Evolutionary conservation across 35 echinoderm and acorn worm species (phyloP), one percentile per base, ranked within the genome.

Genomic region (Hemicentrotus pulcherrimus): DNA sequence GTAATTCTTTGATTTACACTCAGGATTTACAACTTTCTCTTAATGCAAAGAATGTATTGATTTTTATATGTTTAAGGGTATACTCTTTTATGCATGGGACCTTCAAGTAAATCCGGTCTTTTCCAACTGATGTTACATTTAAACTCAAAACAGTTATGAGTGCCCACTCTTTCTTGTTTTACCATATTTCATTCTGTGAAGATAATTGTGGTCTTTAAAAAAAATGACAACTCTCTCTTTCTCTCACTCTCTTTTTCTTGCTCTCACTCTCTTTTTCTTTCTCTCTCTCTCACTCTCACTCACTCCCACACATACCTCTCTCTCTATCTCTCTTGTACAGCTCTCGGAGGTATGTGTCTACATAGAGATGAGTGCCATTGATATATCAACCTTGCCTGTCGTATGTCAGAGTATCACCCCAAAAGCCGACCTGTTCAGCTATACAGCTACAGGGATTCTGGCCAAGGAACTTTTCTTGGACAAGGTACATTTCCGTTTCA

Each of bases 401-500:
- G 48, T 58, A 22, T 93, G 91, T 58, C 91, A 58, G 28, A 47
- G 45, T 28, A 14, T 93, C 2, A 50, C 48, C 0, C 48, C 91
- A 31, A 6, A 52, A 28, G 45, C 91, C 5, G 46, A 47, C 24
- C 46, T 46, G 15, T 93, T 93, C 46, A 93, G 91, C 28, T 58
- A 46, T 28, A 93, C 91, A 28, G 32, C 91, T n/a, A 47, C 91
- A 50, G 46, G n/a, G 11, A 47, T 93, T 31, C 46, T 93, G 5
- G 91, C 91, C 4, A 31, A 58, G 48, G 16, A 93, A 55, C 91
- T 93, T 16, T 93, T 48, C 48, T 31, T 93, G 28, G 24, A 93
- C 46, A 93, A 93, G 91, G 91, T 93, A 58, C 24, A 16, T 35
- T 89, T 89, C n/a, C 12, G 8, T 31, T 87, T 11, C 19, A 31